phyloP scores from a whole-genome alignment of 2,888 invertebrate genomes.

The Trichacis sp. region DNA sequence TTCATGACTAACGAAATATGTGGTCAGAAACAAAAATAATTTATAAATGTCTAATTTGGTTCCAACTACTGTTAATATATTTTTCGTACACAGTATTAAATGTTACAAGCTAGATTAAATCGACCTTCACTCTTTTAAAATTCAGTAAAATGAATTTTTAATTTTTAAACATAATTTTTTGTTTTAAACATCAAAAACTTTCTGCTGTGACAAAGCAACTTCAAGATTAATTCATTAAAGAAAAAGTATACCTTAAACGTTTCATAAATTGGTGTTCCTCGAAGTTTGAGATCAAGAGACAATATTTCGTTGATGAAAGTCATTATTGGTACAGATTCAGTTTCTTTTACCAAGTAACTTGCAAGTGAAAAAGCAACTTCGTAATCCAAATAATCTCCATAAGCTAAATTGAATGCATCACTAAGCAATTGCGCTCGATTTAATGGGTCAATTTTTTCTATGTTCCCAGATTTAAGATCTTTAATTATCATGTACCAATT shows the following conservation, averaged over 20 bases:
- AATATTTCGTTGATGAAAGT: constrained; percentile 80
- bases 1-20: too few relatives aligned
- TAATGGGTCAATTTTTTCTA: constrained; percentile 73
- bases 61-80: too few relatives aligned
- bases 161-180: too few relatives aligned
- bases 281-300: constrained; percentile 71
- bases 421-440: constrained; percentile 86
- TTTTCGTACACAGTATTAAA: too few relatives aligned
- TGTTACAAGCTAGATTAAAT: too few relatives aligned
- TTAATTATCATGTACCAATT: constrained; percentile 79
- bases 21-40: too few relatives aligned
- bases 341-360: constrained; percentile 80
- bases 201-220: not conserved
- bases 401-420: constrained; percentile 81
- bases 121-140: too few relatives aligned
- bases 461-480: constrained; percentile 73
- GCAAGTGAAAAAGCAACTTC: constrained; percentile 81
- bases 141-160: too few relatives aligned
- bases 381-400: constrained; percentile 79
- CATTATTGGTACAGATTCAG: constrained; percentile 88
- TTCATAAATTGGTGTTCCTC: constrained; percentile 3
- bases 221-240: not conserved
- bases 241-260: not conserved
- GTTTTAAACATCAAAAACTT: not conserved
- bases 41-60: too few relatives aligned